Conservation (phyloP, 2,797 vertebrate genomes). For the Sarcophilus harrisii region DNA sequence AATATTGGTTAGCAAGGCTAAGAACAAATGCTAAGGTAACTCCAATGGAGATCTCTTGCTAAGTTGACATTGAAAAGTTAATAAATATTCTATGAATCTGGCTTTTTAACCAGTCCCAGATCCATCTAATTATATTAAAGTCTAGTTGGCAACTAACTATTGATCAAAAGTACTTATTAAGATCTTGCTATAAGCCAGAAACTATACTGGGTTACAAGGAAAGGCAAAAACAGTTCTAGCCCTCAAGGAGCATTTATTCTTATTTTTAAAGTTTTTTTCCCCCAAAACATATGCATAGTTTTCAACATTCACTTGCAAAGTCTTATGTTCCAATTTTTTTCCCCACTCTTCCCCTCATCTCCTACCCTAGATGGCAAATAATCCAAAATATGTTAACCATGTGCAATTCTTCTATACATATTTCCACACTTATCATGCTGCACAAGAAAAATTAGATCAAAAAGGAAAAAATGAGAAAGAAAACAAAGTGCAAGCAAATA, state of each 20-base stretch:
- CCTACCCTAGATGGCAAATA: too few species aligned
- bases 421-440: too few species aligned
- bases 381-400: too few species aligned
- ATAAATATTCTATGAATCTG: background rate
- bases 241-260: background rate
- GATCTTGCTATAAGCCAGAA: background rate
- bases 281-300: too few species aligned
- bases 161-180: background rate
- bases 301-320: too few species aligned
- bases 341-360: too few species aligned
- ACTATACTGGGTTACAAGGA: background rate
- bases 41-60: background rate
- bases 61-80: background rate
- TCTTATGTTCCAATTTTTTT: too few species aligned
- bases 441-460: too few species aligned
- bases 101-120: background rate
- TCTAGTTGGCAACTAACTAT: background rate
- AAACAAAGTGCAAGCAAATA: too few species aligned
- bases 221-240: background rate
- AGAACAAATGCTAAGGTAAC: background rate
- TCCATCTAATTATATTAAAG: background rate
- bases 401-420: too few species aligned
- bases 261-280: too few species aligned
- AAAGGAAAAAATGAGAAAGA: too few species aligned
- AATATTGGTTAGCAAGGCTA: background rate